A percentile compares a stretch with the other conserved stretches of the same genome.
These are phyloP conservation scores for Camponotus pennsylvanicus DNA, from an alignment of 1,140 invertebrate species.

Conservation along the genomic window DNA sequence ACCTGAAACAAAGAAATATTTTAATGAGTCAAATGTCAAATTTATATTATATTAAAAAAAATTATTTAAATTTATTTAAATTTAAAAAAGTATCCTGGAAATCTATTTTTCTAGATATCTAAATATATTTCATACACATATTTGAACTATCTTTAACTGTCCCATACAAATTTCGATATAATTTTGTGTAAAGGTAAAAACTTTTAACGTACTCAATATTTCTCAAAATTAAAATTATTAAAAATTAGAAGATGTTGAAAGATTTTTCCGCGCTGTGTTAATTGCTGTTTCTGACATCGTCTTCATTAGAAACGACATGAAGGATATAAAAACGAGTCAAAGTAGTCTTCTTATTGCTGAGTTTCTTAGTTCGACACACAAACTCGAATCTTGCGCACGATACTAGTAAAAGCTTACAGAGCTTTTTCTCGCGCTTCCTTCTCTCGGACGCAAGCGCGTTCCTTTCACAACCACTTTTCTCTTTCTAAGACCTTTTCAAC, in stretches of 20 bases:
- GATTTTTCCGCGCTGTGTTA: too few relatives aligned
- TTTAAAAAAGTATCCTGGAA: background rate
- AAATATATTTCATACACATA: background rate
- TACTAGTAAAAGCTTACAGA: background rate
- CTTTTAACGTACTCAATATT: background rate
- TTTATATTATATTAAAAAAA: background rate
- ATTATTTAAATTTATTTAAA: background rate
- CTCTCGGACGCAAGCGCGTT: background rate
- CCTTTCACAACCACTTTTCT: conserved; percentile 59
- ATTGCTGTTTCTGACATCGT: background rate
- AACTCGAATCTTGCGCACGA: background rate
- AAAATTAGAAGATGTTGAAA: background rate
- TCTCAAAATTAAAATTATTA: background rate
- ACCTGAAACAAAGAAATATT: conserved; percentile 37
- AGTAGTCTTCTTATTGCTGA: background rate
- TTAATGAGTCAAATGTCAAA: background rate
- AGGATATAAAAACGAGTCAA: conserved; percentile 34
- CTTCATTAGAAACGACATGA: conserved; percentile 12
- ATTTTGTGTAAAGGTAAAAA: background rate
- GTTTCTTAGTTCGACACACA: conserved; percentile 8
- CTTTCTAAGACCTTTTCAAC: conserved; percentile 61
- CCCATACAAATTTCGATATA: background rate
- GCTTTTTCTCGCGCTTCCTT: conserved; percentile 32
- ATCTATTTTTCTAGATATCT: background rate
- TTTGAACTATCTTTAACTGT: background rate